A percentile compares a stretch with the other conserved stretches of the same genome.
Conservation (phyloP, 1,140 invertebrate genomes). For the Gonioctena quinquepunctata region DNA sequence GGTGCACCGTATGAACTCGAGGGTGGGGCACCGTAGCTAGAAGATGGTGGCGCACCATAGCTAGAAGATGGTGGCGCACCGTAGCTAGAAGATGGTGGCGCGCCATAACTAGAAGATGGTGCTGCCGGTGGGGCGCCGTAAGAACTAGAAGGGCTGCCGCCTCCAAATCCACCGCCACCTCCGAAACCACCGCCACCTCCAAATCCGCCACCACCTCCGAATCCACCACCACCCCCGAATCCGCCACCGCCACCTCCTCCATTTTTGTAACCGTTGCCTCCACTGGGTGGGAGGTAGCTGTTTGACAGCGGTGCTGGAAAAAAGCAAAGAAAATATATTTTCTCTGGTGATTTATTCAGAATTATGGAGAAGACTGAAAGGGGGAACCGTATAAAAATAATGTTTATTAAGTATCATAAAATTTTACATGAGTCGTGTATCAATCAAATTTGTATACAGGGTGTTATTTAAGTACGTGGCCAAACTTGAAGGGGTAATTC, state of each 20-base stretch:
- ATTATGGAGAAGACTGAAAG: no score
- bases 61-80: slow-evolving; percentile 22
- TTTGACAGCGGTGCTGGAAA: slow-evolving; percentile 28
- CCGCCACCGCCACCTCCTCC: slow-evolving; percentile 37
- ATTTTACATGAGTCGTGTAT: no score
- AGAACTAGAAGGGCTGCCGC: slow-evolving; percentile 24
- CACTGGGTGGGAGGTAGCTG: slow-evolving; percentile 44
- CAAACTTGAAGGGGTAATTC: no score
- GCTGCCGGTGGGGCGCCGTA: slow-evolving; percentile 16
- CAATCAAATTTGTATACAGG: no score
- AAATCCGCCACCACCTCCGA: slow-evolving; percentile 16
- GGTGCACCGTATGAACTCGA: slow-evolving; percentile 49
- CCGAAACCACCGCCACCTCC: slow-evolving; percentile 18
- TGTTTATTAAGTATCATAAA: no score
- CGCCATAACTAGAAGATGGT: slow-evolving; percentile 2
- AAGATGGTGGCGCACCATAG: slow-evolving; percentile 39
- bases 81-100: slow-evolving; percentile 36
- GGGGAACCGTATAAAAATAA: no score
- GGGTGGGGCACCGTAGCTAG: slow-evolving; percentile 37
- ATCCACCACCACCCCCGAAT: slow-evolving; percentile 45
- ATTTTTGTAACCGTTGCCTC: slow-evolving; percentile 38
- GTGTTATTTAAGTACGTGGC: no score
- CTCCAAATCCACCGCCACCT: slow-evolving; percentile 17
- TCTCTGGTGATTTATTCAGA: no score
- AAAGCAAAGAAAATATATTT: no score